phyloP scores from a whole-genome alignment of 2,113 vertebrate species.

The Chaetops frenatus region DNA sequence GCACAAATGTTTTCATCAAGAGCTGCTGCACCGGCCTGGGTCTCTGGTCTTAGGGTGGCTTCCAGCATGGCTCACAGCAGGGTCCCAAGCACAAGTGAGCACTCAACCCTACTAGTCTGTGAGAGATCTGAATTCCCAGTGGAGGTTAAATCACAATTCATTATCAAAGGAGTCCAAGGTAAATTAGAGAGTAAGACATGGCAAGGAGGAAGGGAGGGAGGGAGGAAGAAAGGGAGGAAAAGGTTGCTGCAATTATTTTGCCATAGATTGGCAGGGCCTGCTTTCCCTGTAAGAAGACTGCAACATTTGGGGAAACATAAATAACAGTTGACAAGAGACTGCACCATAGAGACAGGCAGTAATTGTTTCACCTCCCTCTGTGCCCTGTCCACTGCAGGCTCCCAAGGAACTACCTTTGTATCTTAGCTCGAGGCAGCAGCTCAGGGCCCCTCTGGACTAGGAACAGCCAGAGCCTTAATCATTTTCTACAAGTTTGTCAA shows the following conservation, averaged over 20 bases:
- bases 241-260: conserved; percentile 34
- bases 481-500: conserved; percentile 67
- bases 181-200: not conserved
- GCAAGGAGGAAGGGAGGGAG: not conserved
- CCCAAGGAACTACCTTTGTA: conserved; percentile 55
- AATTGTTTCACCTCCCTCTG: conserved; percentile 65
- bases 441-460: conserved; percentile 46
- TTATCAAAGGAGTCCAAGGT: not conserved
- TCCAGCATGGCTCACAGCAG: not conserved
- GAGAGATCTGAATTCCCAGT: not conserved
- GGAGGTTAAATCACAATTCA: not conserved
- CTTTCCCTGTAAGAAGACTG: conserved; percentile 32
- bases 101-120: not conserved
- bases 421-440: conserved; percentile 50
- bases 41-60: not conserved
- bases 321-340: conserved; percentile 57
- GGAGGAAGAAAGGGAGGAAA: not conserved
- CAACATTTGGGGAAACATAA: conserved; percentile 60
- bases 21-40: not conserved
- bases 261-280: conserved; percentile 37
- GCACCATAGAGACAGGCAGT: conserved; percentile 50
- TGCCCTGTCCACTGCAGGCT: conserved; percentile 56
- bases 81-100: not conserved
- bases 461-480: conserved; percentile 62
- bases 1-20: not conserved